Evolutionary conservation across 2,113 vertebrate genomes (phyloP), one percentile per base, ranked within the genome.

Genomic region (Carassius carassius): DNA sequence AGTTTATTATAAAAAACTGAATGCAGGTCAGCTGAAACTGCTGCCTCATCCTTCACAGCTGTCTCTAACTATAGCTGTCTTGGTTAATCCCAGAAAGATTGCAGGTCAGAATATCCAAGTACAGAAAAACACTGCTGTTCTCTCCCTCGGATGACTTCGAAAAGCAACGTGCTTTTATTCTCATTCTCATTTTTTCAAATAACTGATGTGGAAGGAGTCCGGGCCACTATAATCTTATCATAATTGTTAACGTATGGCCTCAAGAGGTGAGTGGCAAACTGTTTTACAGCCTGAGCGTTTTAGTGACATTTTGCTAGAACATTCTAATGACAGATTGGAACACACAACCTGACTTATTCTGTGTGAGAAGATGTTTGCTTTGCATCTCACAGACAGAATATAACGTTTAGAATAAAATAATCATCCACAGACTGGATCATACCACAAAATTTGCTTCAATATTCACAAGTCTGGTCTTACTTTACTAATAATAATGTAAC

Each of bases 241-340:
- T 63, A 79, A 86, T 86, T n/a, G 62, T 74, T 65, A 65, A n/a
- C 81, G 67, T 37, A 83, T 83, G 85, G 81, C 81, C 54, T 21
- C 32, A 23, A 32, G 35, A 79, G 37, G 78, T 79, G 41, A 79
- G 58, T 37, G 37, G 78, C 76, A 41, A 72, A 47, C n/a, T 4
- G 25, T 51, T 58, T 78, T 62, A 63, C 19, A 79, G 44, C 83
- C 37, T 67, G 47, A 70, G 72, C 63, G 79, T 56, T 70, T 44
- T 49, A 85, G 67, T 47, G 32, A 78, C 63, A 17, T 70, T 56
- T 78, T 60, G 62, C 75, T 70, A 78, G 49, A 47, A 79, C 79
- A 79, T 62, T 49, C 7, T 79, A 60, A 85, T 79, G 49, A 79
- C 63, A 84, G 58, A 51, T n/a, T 67, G 41, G 14, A 84, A 77